Conservation (phyloP, 2,113 vertebrate genomes). For the Herpailurus yagouaroundi region DNA sequence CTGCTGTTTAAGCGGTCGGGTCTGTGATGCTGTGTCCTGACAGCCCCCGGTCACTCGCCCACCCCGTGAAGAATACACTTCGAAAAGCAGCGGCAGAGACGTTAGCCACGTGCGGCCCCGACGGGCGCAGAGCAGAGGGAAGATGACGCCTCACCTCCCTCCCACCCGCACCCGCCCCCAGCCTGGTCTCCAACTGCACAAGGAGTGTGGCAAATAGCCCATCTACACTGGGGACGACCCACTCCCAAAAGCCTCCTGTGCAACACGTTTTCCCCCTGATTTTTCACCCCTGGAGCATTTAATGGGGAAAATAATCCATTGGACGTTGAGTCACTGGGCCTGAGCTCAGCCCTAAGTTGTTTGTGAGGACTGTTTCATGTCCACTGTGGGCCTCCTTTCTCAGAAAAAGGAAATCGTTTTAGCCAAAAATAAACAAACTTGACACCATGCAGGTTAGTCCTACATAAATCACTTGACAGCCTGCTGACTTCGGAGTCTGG, state of each 20-base stretch:
- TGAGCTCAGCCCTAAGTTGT: background rate
- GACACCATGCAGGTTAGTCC: background rate
- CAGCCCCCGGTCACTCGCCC: background rate
- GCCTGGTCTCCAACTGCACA: too few species aligned
- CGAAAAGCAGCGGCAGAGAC: background rate
- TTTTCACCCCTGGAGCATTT: background rate
- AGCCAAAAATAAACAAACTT: conserved; percentile 48
- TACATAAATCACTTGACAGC: background rate
- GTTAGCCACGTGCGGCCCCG: rapidly evolving
- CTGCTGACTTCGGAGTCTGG: background rate
- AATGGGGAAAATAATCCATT: background rate
- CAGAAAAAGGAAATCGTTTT: conserved; percentile 57
- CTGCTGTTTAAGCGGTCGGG: background rate
- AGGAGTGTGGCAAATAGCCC: background rate
- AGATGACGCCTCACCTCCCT: background rate
- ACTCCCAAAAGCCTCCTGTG: background rate
- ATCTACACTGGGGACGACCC: background rate
- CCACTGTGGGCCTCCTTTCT: background rate
- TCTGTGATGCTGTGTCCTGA: rapidly evolving
- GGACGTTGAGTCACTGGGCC: background rate
- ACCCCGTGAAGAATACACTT: background rate
- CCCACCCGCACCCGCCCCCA: background rate
- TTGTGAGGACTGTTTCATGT: conserved; percentile 21
- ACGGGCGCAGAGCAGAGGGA: background rate
- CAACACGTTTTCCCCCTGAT: background rate